A percentile compares a stretch with the other conserved stretches of the same genome.
Evolutionary conservation across 2,113 vertebrate genomes (phyloP).

Genomic region (Grallaria varia): DNA sequence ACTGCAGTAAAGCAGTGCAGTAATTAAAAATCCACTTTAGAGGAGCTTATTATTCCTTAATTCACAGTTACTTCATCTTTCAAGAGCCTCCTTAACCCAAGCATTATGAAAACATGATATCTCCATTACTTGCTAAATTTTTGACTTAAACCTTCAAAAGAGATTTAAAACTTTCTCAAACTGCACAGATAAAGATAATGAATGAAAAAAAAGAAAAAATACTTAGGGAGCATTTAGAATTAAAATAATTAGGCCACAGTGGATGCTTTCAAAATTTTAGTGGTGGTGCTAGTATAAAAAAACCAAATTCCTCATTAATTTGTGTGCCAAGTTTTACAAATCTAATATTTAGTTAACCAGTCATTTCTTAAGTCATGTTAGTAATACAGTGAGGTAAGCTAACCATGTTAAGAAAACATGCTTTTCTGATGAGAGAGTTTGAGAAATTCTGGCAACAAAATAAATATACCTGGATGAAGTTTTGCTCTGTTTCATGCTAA

Average conservation of each 20-base stretch:
- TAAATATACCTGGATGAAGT: background rate
- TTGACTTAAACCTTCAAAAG: constrained; percentile 61
- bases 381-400: background rate
- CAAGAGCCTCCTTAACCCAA: constrained; percentile 49
- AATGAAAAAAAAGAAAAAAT: constrained; percentile 70
- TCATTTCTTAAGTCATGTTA: constrained; percentile 20
- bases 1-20: constrained; percentile 44
- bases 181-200: constrained; percentile 53
- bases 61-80: constrained; percentile 68
- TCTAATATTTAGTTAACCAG: constrained; percentile 22
- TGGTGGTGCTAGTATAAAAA: constrained; percentile 25
- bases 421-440: background rate
- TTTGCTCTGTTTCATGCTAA: background rate
- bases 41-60: constrained; percentile 66
- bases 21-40: constrained; percentile 75
- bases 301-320: constrained; percentile 55
- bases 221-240: constrained; percentile 64
- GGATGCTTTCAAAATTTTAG: constrained; percentile 53
- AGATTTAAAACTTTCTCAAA: constrained; percentile 53
- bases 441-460: background rate
- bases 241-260: constrained; percentile 65
- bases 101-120: constrained; percentile 65
- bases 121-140: constrained; percentile 64
- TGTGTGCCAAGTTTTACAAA: background rate
- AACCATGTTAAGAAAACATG: background rate